A percentile compares a stretch with the other conserved stretches of the same genome.
phyloP scores from a whole-genome alignment of 2,113 vertebrate species.

The Raphicerus campestris region DNA sequence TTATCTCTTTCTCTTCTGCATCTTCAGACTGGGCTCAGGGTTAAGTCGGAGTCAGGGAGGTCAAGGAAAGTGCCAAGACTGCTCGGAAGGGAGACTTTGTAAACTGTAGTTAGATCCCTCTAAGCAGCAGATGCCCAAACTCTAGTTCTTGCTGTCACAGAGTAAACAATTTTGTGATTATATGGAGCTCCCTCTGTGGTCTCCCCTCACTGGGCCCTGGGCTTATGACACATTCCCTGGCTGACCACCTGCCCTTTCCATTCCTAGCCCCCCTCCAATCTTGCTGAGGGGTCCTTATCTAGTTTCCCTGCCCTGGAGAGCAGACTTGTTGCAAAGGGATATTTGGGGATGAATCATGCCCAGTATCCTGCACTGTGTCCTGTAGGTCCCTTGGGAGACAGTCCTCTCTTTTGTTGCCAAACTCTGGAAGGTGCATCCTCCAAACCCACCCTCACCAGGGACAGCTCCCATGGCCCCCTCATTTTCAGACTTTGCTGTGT shows the following conservation, averaged over 20 bases:
- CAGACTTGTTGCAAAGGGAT: background rate
- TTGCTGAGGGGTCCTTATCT: background rate
- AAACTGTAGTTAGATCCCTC: background rate
- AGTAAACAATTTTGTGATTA: background rate
- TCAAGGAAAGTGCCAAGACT: background rate
- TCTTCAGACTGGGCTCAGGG: background rate
- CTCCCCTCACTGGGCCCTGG: background rate
- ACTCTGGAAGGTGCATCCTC: background rate
- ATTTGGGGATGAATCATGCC: background rate
- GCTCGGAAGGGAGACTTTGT: background rate
- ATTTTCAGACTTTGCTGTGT: background rate
- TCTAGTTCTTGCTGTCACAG: background rate
- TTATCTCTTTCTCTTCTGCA: background rate
- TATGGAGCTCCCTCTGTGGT: background rate
- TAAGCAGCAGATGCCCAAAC: background rate
- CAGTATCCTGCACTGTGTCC: background rate
- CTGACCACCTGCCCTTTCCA: background rate
- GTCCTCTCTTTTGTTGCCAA: background rate
- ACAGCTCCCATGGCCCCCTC: background rate
- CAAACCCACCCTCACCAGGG: background rate
- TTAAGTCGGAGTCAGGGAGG: background rate
- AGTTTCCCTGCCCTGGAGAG: too few species aligned
- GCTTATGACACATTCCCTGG: background rate
- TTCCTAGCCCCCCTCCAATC: accelerated
- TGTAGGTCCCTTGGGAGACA: background rate